Conservation (phyloP, 1,140 invertebrate species). For the Lepidurus arcticus region DNA sequence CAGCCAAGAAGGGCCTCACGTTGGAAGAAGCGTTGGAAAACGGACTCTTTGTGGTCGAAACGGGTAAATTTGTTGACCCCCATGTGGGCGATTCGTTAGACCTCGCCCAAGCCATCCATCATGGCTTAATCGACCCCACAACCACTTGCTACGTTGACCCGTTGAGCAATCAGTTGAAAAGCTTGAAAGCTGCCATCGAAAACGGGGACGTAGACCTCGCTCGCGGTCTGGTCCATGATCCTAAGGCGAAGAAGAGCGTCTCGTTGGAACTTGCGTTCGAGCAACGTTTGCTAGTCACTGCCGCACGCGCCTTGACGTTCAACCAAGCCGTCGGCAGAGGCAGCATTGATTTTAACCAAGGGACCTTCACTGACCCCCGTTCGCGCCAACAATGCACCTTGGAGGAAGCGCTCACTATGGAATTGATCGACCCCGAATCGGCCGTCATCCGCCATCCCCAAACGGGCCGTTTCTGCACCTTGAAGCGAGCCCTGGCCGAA, state of each 20-base stretch:
- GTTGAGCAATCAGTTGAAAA: constrained; percentile 62
- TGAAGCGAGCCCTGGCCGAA: constrained; percentile 63
- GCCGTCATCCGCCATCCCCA: constrained; percentile 71
- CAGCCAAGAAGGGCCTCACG: constrained; percentile 60
- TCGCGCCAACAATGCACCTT: constrained; percentile 60
- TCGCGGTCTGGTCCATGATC: constrained; percentile 69
- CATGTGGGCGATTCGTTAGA: constrained; percentile 61
- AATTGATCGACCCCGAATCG: constrained; percentile 67
- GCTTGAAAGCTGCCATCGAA: constrained; percentile 65
- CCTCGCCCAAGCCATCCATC: constrained; percentile 62
- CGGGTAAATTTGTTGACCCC: constrained; percentile 72
- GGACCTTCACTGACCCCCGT: constrained; percentile 48
- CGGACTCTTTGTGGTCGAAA: constrained; percentile 66
- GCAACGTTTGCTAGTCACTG: constrained; percentile 63
- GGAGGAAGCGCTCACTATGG: constrained; percentile 68
- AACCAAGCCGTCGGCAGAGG: constrained; percentile 52
- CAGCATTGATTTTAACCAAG: constrained; percentile 45
- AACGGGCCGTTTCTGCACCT: constrained; percentile 63
- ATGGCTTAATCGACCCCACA: constrained; percentile 66
- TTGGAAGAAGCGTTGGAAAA: constrained; percentile 72
- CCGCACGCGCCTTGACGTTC: constrained; percentile 62
- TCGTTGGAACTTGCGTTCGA: constrained; percentile 64
- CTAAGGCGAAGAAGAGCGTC: constrained; percentile 63
- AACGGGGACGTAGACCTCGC: constrained; percentile 70
- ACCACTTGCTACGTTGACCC: constrained; percentile 71